phyloP scores from a whole-genome alignment of 2,888 invertebrate genomes.

The Xanthorhoe spadicearia region DNA sequence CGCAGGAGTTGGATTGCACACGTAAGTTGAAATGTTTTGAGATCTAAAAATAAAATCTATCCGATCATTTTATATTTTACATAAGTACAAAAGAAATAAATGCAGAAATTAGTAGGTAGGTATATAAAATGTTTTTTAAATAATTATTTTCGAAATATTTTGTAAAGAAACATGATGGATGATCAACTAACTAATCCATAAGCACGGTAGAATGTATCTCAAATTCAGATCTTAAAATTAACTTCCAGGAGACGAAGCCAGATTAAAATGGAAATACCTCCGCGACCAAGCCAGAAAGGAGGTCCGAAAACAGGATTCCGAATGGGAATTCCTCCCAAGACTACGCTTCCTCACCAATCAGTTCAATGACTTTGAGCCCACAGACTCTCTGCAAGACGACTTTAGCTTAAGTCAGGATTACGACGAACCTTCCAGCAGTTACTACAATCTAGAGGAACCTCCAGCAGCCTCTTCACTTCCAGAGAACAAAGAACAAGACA shows the following conservation, averaged over 20 bases:
- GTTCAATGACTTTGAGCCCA: slow-evolving; percentile 75
- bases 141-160: too few relatives aligned
- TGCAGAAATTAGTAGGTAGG: too few relatives aligned
- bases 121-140: too few relatives aligned
- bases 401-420: slow-evolving; percentile 54
- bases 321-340: slow-evolving; percentile 76
- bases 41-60: too few relatives aligned
- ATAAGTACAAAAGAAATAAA: too few relatives aligned
- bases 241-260: slow-evolving; percentile 75
- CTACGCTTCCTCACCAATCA: slow-evolving; percentile 75
- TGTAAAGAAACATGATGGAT: too few relatives aligned
- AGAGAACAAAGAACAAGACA: slow-evolving; percentile 70
- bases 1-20: slow-evolving; percentile 73
- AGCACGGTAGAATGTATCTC: too few relatives aligned
- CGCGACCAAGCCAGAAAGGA: slow-evolving; percentile 79
- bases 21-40: slow-evolving; percentile 61
- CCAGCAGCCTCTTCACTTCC: slow-evolving; percentile 22
- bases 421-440: slow-evolving; percentile 64
- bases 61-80: too few relatives aligned
- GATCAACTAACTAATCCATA: too few relatives aligned
- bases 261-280: slow-evolving; percentile 79
- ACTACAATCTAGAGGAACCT: slow-evolving; percentile 61
- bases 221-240: not conserved
- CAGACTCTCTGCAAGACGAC: slow-evolving; percentile 60
- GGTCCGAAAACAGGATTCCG: slow-evolving; percentile 72